A percentile compares a stretch with the other conserved stretches of the same genome.
Evolutionary conservation across 1,140 invertebrate genomes (phyloP).

Genomic region (Cotesia glomerata): DNA sequence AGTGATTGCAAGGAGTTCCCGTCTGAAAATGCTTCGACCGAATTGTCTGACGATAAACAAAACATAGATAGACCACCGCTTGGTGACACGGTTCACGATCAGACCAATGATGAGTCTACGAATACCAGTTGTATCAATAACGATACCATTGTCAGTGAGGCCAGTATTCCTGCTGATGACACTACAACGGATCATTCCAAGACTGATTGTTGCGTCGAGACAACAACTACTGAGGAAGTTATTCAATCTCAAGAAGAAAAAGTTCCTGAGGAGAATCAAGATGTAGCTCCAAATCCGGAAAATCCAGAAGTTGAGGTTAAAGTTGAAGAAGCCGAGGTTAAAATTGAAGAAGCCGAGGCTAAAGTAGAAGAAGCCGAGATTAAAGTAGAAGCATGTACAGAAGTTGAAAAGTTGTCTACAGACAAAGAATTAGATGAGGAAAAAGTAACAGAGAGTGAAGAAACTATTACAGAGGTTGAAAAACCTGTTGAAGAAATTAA

Average conservation of each 20-base stretch:
- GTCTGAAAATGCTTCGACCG: slow-evolving; percentile 59
- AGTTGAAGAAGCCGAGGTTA: neutral
- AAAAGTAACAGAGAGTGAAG: neutral
- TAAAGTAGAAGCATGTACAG: neutral
- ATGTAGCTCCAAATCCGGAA: too few species aligned
- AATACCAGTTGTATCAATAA: slow-evolving; percentile 30
- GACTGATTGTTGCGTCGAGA: neutral
- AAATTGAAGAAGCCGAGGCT: neutral
- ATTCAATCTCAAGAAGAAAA: neutral
- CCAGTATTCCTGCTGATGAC: neutral
- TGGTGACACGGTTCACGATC: slow-evolving; percentile 47
- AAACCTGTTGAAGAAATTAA: neutral
- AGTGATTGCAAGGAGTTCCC: slow-evolving; percentile 63
- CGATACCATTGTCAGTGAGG: neutral
- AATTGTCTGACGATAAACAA: slow-evolving; percentile 63
- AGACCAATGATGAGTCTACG: slow-evolving; percentile 31
- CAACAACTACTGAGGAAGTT: neutral
- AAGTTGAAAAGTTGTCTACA: neutral
- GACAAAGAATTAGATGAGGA: too few species aligned
- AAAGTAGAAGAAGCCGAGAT: neutral
- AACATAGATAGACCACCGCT: slow-evolving; percentile 57
- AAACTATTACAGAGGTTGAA: neutral
- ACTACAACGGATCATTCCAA: too few species aligned
- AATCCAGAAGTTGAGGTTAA: too few species aligned
- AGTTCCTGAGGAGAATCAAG: neutral